Conservation (phyloP, 2,888 invertebrate genomes). For the Synanthedon vespiformis region DNA sequence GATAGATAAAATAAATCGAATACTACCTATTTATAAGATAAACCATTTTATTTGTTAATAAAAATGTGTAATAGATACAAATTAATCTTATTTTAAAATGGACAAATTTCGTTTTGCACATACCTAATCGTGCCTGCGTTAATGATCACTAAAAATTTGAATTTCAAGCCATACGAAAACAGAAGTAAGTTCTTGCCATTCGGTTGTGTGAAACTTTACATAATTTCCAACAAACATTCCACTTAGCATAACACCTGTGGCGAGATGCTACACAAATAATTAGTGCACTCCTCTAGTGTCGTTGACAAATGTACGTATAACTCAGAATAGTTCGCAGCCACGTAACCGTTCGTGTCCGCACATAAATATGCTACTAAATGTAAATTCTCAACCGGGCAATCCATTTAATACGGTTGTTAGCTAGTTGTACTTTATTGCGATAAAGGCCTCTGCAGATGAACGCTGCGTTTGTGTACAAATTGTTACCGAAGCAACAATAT, state of each 20-base stretch:
- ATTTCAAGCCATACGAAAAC: too few relatives aligned
- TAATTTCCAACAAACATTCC: background rate
- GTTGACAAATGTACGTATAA: slow-evolving; percentile 1
- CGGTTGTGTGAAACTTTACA: background rate
- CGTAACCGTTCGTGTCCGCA: background rate
- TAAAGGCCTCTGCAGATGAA: background rate
- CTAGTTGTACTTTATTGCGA: background rate
- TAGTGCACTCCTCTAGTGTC: background rate
- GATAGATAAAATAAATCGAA: too few relatives aligned
- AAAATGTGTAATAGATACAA: too few relatives aligned
- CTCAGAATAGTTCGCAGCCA: slow-evolving; percentile 2
- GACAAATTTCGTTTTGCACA: too few relatives aligned
- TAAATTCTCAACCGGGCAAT: slow-evolving; percentile 5
- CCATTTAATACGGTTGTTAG: slow-evolving; percentile 7
- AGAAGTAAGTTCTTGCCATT: too few relatives aligned
- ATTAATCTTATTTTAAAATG: too few relatives aligned
- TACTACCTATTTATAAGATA: too few relatives aligned
- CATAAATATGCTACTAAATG: slow-evolving; percentile 7
- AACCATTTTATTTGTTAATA: too few relatives aligned
- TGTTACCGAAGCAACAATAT: too few relatives aligned
- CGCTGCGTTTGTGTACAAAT: background rate
- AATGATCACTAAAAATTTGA: too few relatives aligned
- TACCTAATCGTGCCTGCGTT: too few relatives aligned
- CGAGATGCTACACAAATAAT: background rate
- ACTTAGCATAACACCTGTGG: background rate